A percentile compares a stretch with the other conserved stretches of the same genome.
These are phyloP conservation scores for Palloptera scutellata DNA, from an alignment of 2,888 invertebrate species.

Conservation along the genomic window DNA sequence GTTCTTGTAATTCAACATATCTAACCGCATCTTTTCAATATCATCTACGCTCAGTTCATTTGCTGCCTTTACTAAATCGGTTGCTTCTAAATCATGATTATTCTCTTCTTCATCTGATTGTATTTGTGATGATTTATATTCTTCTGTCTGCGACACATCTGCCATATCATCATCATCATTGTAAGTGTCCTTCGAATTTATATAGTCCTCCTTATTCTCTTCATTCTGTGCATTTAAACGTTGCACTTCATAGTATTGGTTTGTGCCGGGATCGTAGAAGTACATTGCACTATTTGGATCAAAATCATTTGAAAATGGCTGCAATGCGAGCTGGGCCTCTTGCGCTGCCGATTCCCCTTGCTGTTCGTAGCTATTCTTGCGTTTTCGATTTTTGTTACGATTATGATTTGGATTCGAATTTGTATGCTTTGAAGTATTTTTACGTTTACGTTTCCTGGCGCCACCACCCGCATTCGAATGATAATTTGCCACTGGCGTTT, in stretches of 20 bases:
- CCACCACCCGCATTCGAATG: background rate
- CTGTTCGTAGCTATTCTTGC: background rate
- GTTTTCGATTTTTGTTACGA: background rate
- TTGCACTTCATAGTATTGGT: constrained; percentile 37
- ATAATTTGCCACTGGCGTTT: constrained; percentile 43
- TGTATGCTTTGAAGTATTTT: constrained; percentile 9
- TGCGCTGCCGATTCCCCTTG: background rate
- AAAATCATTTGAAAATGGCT: constrained; percentile 1
- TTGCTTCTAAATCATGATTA: too few relatives aligned
- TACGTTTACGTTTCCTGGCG: constrained; percentile 20
- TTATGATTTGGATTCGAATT: constrained; percentile 24
- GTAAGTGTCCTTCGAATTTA: background rate
- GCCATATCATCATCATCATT: constrained; percentile 25
- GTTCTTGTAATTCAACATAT: too few relatives aligned
- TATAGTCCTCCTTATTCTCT: constrained; percentile 7
- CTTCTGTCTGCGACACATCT: constrained; percentile 6
- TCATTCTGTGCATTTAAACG: constrained; percentile 3
- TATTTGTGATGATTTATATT: constrained; percentile 28
- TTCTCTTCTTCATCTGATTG: constrained; percentile 14
- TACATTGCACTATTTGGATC: constrained; percentile 33
- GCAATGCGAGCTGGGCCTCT: background rate
- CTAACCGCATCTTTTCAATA: too few relatives aligned
- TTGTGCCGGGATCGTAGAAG: constrained; percentile 37
- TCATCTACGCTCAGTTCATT: too few relatives aligned
- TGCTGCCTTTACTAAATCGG: too few relatives aligned